These are phyloP conservation scores for silkworm (Bombyx mori) DNA, from an alignment of 1,140 invertebrate species.

Conservation along the genomic window ASM3026992v2 NC_085128.1:9498501-9499000, in stretches of 20 bases:
- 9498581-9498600: constrained; percentile 20
- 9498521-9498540: constrained; percentile 54
- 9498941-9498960: not conserved
- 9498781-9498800: constrained; percentile 74
- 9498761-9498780: constrained; percentile 69
- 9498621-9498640: constrained; percentile 56
- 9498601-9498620: constrained; percentile 24
- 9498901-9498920: constrained; percentile 51
- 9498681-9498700: no score
- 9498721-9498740: constrained; percentile 4
- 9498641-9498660: constrained; percentile 29
- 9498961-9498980: no score
- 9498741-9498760: constrained; percentile 41
- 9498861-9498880: constrained; percentile 79
- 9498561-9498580: constrained; percentile 27
- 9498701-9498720: no score
- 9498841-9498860: constrained; percentile 80
- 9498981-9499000: no score
- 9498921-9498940: not conserved
- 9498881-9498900: constrained; percentile 67
- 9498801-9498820: constrained; percentile 75
- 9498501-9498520: constrained; percentile 54
- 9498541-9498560: constrained; percentile 35
- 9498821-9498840: constrained; percentile 73
- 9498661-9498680: not conserved